These are phyloP conservation scores for Solenopsis invicta DNA, from an alignment of 1,140 invertebrate genomes.

Conservation along the genomic window DNA sequence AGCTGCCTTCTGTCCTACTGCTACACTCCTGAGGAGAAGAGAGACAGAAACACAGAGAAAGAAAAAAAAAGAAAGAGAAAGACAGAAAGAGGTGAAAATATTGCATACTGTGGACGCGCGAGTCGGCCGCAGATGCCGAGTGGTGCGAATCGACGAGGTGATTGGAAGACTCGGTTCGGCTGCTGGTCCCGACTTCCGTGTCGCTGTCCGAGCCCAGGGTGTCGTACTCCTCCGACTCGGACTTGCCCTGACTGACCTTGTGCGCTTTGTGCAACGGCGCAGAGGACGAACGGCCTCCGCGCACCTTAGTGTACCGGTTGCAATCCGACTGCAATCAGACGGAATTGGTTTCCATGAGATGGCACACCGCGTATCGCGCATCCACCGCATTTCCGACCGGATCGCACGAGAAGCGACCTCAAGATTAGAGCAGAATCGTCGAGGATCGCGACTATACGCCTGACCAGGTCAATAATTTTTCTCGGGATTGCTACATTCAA, in stretches of 20 bases:
- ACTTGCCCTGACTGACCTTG: conserved; percentile 88
- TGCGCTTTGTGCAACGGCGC: conserved; percentile 86
- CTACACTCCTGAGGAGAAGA: conserved; percentile 29
- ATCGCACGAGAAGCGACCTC: conserved; percentile 20
- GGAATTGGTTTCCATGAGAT: conserved; percentile 82
- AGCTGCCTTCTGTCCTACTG: conserved; percentile 27
- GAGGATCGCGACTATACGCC: conserved; percentile 1
- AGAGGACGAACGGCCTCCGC: conserved; percentile 87
- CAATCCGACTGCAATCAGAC: conserved; percentile 88
- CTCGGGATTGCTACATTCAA: conserved; percentile 1
- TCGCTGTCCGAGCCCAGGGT: conserved; percentile 89
- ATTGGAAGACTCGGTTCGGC: conserved; percentile 88
- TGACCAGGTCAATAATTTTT: conserved; percentile 14
- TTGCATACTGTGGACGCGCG: conserved; percentile 87
- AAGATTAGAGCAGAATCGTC: conserved; percentile 59
- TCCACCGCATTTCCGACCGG: conserved; percentile 55
- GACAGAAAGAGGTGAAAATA: conserved; percentile 65
- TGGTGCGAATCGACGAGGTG: conserved; percentile 88
- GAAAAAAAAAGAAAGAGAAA: conserved; percentile 60
- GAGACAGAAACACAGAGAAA: conserved; percentile 22
- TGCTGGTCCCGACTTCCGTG: conserved; percentile 88
- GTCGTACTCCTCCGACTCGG: conserved; percentile 90
- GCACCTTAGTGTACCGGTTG: conserved; percentile 87
- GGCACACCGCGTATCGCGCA: conserved; percentile 70
- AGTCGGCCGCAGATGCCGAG: conserved; percentile 85